Conservation (phyloP, 2,113 vertebrate species). For the Malurus melanocephalus region DNA sequence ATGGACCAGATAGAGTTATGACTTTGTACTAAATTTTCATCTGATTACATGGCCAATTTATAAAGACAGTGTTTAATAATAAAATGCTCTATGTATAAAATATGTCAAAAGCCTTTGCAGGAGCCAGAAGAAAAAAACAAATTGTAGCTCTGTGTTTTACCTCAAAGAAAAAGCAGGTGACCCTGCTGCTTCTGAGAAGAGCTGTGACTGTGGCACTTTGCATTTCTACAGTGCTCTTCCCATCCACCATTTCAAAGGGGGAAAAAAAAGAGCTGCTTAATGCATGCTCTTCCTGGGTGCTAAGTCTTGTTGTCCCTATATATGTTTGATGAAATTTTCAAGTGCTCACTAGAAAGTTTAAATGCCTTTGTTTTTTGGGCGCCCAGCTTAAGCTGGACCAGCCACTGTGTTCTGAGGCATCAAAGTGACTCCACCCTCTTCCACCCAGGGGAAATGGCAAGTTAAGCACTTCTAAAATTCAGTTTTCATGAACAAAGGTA, state of each 20-base stretch:
- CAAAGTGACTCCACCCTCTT: fast-evolving
- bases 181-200: neutral
- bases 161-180: neutral
- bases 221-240: neutral
- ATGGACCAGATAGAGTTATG: neutral
- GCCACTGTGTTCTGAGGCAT: fast-evolving
- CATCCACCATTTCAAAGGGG: neutral
- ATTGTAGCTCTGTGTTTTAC: neutral
- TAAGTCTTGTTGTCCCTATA: neutral
- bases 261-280: fast-evolving
- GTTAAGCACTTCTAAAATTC: neutral
- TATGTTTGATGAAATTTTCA: neutral
- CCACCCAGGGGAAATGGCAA: neutral
- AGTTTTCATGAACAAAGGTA: fast-evolving
- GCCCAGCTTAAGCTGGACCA: neutral
- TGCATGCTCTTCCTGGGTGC: neutral
- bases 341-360: neutral
- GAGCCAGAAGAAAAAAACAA: neutral
- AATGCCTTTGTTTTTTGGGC: neutral
- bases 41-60: neutral
- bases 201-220: neutral
- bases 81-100: neutral
- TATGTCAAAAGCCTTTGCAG: neutral
- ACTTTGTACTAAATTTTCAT: neutral
- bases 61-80: neutral